phyloP scores from a whole-genome alignment of 1,140 invertebrate species.

The Cheumatopsyche charites region DNA sequence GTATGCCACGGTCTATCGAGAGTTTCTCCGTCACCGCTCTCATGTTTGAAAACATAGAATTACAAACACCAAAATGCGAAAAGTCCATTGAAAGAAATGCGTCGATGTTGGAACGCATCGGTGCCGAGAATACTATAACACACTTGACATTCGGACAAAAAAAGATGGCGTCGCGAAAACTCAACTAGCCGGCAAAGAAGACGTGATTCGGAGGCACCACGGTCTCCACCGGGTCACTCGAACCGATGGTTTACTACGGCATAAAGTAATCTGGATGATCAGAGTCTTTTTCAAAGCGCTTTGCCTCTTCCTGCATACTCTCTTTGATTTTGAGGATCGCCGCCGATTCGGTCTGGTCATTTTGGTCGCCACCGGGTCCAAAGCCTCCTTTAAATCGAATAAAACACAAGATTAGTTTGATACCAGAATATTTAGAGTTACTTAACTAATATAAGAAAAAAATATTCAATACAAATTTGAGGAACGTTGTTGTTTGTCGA shows the following conservation, averaged over 20 bases:
- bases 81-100: neutral
- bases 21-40: neutral
- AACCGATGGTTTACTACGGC: constrained; percentile 67
- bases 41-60: neutral
- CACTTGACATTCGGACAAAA: constrained; percentile 15
- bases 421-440: neutral
- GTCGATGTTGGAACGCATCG: neutral
- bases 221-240: constrained; percentile 11
- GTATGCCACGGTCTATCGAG: constrained; percentile 12
- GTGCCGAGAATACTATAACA: neutral
- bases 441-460: constrained; percentile 1
- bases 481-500: too few species aligned
- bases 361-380: constrained; percentile 64
- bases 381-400: constrained; percentile 52
- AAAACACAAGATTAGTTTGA: neutral
- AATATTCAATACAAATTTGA: neutral
- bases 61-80: constrained; percentile 8
- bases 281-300: constrained; percentile 98
- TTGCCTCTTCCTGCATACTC: constrained; percentile 99
- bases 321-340: constrained; percentile 99
- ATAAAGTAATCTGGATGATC: constrained; percentile 97
- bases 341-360: constrained; percentile 97
- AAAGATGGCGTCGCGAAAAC: constrained; percentile 19
- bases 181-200: constrained; percentile 19
- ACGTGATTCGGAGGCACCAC: constrained; percentile 19